Evolutionary conservation across 2,797 vertebrate species (phyloP).

Genomic region (Falco biarmicus): DNA sequence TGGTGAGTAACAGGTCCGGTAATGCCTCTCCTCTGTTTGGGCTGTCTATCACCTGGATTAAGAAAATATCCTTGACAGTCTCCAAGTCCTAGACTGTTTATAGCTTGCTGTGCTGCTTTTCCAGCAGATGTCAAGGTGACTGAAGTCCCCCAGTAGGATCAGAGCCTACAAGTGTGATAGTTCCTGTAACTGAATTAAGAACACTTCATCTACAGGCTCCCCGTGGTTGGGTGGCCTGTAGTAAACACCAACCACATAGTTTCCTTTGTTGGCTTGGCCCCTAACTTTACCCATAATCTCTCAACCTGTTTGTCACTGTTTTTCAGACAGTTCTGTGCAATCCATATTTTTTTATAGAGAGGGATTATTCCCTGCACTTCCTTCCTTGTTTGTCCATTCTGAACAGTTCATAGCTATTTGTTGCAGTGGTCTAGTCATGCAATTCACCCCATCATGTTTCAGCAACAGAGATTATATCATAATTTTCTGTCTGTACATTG

Average conservation of each 20-base stretch:
- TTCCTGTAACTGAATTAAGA: neutral
- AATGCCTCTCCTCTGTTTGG: too few species aligned
- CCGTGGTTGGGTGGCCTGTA: neutral
- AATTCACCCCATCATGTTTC: neutral
- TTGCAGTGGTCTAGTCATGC: neutral
- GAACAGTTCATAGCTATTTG: neutral
- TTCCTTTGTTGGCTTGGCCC: neutral
- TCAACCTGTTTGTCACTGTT: neutral
- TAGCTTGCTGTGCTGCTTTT: neutral
- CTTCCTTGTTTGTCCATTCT: neutral
- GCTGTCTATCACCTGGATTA: too few species aligned
- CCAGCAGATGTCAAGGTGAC: too few species aligned
- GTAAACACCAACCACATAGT: neutral
- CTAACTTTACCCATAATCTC: neutral
- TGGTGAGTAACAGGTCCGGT: too few species aligned
- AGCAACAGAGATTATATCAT: neutral
- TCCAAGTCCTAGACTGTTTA: neutral
- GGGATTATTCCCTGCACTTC: neutral
- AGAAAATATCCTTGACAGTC: too few species aligned
- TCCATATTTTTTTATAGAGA: neutral
- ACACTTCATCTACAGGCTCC: neutral
- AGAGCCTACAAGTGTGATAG: neutral
- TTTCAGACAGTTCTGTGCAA: neutral
- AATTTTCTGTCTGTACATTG: neutral
- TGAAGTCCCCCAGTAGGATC: neutral